A percentile compares a stretch with the other conserved stretches of the same genome.
Conservation (phyloP, 2,113 vertebrate genomes). For the Nibea coibor region DNA sequence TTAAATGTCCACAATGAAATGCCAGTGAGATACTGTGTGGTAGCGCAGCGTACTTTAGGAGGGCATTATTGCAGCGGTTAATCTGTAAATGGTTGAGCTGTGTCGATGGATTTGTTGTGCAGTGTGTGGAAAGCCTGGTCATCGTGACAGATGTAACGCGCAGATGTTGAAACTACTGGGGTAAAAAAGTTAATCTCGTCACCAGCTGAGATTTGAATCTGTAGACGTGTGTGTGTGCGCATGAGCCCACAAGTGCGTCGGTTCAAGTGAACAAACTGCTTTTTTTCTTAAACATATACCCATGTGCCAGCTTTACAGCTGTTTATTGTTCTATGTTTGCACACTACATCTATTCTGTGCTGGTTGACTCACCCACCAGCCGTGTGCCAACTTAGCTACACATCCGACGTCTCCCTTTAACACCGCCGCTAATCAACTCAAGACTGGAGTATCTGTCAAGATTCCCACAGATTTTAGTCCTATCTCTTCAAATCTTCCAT, state of each 20-base stretch:
- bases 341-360: background rate
- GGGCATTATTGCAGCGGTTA: slow-evolving; percentile 72
- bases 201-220: slow-evolving; percentile 47
- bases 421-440: slow-evolving; percentile 41
- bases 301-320: background rate
- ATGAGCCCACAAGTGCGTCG: slow-evolving; percentile 10
- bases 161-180: slow-evolving; percentile 78
- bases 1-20: slow-evolving; percentile 12
- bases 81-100: slow-evolving; percentile 79
- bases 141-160: slow-evolving; percentile 76
- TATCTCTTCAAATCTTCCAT: slow-evolving; percentile 54
- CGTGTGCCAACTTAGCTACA: slow-evolving; percentile 12
- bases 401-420: slow-evolving; percentile 27
- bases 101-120: slow-evolving; percentile 71
- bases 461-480: slow-evolving; percentile 42
- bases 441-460: slow-evolving; percentile 29
- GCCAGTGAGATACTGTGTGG: slow-evolving; percentile 23
- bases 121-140: slow-evolving; percentile 62
- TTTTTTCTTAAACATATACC: slow-evolving; percentile 8
- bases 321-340: slow-evolving; percentile 3
- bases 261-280: background rate
- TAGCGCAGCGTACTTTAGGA: slow-evolving; percentile 51
- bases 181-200: slow-evolving; percentile 77
- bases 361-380: slow-evolving; percentile 21
- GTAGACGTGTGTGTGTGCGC: slow-evolving; percentile 11